These are phyloP conservation scores for Mustela erminea DNA, from an alignment of 2,797 vertebrate species.

Conservation along the genomic window DNA sequence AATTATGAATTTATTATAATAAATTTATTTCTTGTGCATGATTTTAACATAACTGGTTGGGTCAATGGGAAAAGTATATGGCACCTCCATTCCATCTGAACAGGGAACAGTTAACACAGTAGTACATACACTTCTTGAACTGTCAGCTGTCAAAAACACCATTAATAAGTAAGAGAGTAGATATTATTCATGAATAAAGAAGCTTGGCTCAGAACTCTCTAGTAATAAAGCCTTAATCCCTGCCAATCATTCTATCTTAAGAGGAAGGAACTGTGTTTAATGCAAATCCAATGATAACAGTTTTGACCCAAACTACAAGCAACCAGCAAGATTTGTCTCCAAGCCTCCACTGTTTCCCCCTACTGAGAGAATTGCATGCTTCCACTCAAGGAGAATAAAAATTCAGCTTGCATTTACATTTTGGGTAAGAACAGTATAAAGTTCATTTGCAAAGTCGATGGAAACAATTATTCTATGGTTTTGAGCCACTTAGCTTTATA, in stretches of 20 bases:
- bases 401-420: background rate
- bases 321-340: background rate
- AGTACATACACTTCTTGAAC: background rate
- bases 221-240: constrained; percentile 66
- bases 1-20: constrained; percentile 68
- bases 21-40: constrained; percentile 56
- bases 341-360: background rate
- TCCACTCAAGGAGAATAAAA: background rate
- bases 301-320: constrained; percentile 29
- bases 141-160: constrained; percentile 62
- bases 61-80: background rate
- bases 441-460: background rate
- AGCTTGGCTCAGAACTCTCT: constrained; percentile 41
- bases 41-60: constrained; percentile 28
- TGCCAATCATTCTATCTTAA: constrained; percentile 62
- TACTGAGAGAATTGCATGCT: background rate
- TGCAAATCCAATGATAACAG: constrained; percentile 65
- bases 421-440: background rate
- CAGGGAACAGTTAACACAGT: background rate
- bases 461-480: background rate
- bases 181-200: constrained; percentile 70
- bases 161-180: constrained; percentile 67
- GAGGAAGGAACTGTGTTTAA: constrained; percentile 66
- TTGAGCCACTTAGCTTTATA: background rate
- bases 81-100: background rate